These are phyloP conservation scores for Erebia palarica DNA, from an alignment of 2,888 invertebrate species.

Conservation along the genomic window DNA sequence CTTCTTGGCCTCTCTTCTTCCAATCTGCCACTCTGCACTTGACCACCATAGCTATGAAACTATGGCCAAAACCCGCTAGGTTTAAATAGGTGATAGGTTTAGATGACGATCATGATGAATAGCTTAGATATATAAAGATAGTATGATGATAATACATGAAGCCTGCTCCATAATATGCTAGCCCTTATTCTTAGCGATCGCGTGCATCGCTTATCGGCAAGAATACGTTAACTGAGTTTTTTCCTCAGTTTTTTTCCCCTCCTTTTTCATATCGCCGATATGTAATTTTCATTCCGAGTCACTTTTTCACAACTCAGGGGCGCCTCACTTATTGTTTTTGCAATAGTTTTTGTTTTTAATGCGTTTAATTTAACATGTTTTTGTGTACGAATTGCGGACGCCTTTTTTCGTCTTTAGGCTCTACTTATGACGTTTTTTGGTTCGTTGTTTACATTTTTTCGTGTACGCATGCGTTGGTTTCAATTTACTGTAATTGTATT, in stretches of 20 bases:
- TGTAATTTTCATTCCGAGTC: slow-evolving; percentile 67
- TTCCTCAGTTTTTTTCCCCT: slow-evolving; percentile 46
- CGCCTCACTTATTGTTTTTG: slow-evolving; percentile 49
- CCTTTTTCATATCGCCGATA: slow-evolving; percentile 63
- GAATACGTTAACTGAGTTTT: slow-evolving; percentile 52
- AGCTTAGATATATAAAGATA: no score
- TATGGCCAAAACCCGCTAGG: no score
- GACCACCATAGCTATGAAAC: no score
- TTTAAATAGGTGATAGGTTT: no score
- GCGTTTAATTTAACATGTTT: slow-evolving; percentile 36
- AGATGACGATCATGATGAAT: neutral
- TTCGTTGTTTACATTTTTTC: slow-evolving; percentile 42
- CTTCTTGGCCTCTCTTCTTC: no score
- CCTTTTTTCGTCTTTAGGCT: slow-evolving; percentile 5
- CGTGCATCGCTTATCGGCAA: slow-evolving; percentile 59
- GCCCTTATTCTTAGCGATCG: slow-evolving; percentile 41
- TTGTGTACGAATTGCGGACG: slow-evolving; percentile 12
- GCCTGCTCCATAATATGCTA: slow-evolving; percentile 37
- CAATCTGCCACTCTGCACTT: no score
- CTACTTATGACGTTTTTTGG: slow-evolving; percentile 28
- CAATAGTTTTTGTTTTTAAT: slow-evolving; percentile 36
- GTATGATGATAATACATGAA: no score
- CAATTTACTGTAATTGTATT: neutral
- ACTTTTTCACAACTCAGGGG: slow-evolving; percentile 68
- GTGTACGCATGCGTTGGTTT: neutral